Conservation (phyloP, 2,113 vertebrate genomes). For the Syngnathoides biaculeatus region DNA sequence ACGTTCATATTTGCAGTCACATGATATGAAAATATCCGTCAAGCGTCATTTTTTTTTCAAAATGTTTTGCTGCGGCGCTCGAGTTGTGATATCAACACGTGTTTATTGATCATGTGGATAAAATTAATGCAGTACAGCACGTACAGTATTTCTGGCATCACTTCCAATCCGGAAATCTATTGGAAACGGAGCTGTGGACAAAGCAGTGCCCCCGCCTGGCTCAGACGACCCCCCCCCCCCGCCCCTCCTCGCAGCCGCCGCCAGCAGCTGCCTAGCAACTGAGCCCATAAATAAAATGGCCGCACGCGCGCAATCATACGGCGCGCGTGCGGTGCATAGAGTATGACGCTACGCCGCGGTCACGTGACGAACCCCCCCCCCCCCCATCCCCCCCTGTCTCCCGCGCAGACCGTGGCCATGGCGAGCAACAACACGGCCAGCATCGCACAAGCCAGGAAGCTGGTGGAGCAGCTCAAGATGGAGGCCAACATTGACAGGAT, state of each 20-base stretch:
- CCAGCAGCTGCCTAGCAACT: slow-evolving; percentile 64
- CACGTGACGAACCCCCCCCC: too few relatives aligned
- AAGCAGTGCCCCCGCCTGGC: slow-evolving; percentile 30
- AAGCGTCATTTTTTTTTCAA: too few relatives aligned
- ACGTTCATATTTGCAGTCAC: too few relatives aligned
- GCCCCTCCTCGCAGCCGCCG: slow-evolving; percentile 31
- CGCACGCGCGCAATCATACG: slow-evolving; percentile 6
- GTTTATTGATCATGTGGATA: background rate
- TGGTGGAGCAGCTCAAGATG: slow-evolving; percentile 99
- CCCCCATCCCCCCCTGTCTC: background rate
- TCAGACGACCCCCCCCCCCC: slow-evolving; percentile 30
- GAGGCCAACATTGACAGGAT: slow-evolving; percentile 98
- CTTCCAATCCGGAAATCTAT: slow-evolving; percentile 16
- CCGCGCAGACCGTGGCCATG: slow-evolving; percentile 69
- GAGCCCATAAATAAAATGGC: slow-evolving; percentile 60
- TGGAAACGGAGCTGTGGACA: slow-evolving; percentile 24
- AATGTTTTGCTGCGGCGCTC: too few relatives aligned
- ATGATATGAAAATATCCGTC: too few relatives aligned
- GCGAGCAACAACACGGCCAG: slow-evolving; percentile 97
- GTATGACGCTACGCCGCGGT: background rate
- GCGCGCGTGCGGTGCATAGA: background rate
- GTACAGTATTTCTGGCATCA: background rate
- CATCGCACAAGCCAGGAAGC: slow-evolving; percentile 96
- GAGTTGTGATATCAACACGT: too few relatives aligned
- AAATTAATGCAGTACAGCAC: background rate